A percentile compares a stretch with the other conserved stretches of the same genome.
Evolutionary conservation across 2,113 vertebrate genomes (phyloP).

Genomic region (Myiozetetes cayanensis): DNA sequence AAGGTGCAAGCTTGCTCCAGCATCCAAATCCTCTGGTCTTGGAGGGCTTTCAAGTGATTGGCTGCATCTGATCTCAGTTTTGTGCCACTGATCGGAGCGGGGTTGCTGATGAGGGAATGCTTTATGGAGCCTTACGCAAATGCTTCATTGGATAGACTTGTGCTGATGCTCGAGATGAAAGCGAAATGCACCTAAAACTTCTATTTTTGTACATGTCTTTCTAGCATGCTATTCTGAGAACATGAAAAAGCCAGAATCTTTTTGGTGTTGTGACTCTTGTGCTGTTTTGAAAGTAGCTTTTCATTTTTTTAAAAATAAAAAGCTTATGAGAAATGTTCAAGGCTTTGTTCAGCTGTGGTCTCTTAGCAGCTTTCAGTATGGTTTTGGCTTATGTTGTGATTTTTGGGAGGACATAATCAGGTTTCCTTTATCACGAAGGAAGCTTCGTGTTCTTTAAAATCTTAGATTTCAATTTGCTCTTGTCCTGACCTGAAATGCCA

Average conservation of each 20-base stretch:
- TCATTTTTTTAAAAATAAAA: background rate
- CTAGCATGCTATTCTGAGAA: constrained; percentile 27
- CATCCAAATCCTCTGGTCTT: background rate
- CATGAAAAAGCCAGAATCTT: constrained; percentile 1
- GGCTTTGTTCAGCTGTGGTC: background rate
- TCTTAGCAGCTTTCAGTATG: background rate
- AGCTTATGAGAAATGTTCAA: background rate
- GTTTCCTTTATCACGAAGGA: background rate
- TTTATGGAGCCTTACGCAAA: background rate
- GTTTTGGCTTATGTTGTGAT: background rate
- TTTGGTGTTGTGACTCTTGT: background rate
- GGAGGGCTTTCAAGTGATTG: background rate
- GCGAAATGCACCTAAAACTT: constrained; percentile 3
- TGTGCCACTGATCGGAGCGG: background rate
- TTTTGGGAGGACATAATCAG: background rate
- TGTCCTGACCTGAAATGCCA: background rate
- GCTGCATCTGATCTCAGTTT: background rate
- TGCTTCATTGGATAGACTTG: background rate
- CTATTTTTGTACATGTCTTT: background rate
- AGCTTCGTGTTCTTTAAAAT: background rate
- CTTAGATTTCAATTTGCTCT: background rate
- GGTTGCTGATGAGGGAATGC: background rate
- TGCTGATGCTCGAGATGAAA: background rate
- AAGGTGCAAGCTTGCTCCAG: background rate
- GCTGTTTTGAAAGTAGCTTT: constrained; percentile 31